Evolutionary conservation across 2,888 invertebrate species (phyloP).

Genomic region (Caenorhabditis sp.): DNA sequence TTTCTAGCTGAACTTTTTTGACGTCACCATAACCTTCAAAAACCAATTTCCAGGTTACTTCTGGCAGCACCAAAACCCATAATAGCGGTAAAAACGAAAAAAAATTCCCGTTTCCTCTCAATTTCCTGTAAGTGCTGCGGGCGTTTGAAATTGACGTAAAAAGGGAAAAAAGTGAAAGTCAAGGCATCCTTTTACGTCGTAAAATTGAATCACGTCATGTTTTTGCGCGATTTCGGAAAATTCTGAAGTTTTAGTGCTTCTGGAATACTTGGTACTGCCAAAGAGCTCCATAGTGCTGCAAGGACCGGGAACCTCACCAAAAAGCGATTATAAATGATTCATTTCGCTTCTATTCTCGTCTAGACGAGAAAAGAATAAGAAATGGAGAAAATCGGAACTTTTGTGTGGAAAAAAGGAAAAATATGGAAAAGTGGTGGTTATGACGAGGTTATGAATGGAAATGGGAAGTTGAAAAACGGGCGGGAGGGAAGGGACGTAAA

Average conservation of each 20-base stretch:
- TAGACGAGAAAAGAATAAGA: too few species aligned
- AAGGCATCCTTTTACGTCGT: neutral
- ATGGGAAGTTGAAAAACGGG: constrained; percentile 37
- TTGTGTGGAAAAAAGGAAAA: constrained; percentile 8
- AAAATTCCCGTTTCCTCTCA: neutral
- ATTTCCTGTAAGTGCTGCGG: neutral
- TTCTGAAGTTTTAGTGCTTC: too few species aligned
- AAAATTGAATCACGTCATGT: neutral
- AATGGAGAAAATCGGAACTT: neutral
- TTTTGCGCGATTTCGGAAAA: too few species aligned
- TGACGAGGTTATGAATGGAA: constrained; percentile 35
- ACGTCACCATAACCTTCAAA: neutral
- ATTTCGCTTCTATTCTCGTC: too few species aligned
- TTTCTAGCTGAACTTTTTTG: neutral
- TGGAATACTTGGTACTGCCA: too few species aligned
- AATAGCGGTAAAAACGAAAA: too few species aligned
- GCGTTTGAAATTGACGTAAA: neutral
- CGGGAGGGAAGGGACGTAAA: neutral
- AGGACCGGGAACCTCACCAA: too few species aligned
- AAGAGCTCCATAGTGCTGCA: too few species aligned
- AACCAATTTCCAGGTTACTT: too few species aligned
- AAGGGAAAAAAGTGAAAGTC: too few species aligned
- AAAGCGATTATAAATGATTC: too few species aligned
- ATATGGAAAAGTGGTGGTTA: constrained; percentile 24
- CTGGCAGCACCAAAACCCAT: too few species aligned